These are phyloP conservation scores for Rhombomys opimus DNA, from an alignment of 2,113 vertebrate species.

Conservation along the genomic window DNA sequence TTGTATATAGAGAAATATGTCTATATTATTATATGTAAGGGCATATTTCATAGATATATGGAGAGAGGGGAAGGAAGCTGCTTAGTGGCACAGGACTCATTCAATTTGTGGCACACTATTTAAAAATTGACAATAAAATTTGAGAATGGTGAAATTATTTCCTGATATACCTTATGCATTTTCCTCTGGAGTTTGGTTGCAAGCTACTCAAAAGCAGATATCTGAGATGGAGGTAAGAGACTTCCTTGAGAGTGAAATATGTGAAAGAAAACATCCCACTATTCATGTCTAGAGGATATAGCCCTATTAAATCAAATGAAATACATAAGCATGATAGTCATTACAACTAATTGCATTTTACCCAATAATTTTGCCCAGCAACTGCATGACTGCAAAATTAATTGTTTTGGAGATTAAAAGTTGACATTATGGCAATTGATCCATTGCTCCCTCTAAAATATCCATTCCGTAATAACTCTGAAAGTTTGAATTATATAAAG, in stretches of 20 bases:
- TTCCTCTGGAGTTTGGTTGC: background rate
- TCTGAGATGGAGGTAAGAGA: background rate
- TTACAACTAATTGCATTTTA: background rate
- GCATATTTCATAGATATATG: background rate
- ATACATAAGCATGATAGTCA: background rate
- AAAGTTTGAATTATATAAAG: background rate
- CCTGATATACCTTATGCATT: background rate
- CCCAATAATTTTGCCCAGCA: background rate
- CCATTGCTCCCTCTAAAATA: background rate
- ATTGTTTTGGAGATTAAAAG: conserved; percentile 34
- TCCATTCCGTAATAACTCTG: conserved; percentile 4
- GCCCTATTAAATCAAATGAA: background rate
- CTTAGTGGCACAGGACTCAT: background rate
- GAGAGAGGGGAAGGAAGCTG: background rate
- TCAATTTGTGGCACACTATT: background rate
- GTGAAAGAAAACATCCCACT: background rate
- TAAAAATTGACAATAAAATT: background rate
- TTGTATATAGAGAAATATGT: no score
- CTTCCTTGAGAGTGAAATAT: background rate
- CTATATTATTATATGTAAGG: background rate
- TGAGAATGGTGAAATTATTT: background rate
- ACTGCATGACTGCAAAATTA: background rate
- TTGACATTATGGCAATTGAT: background rate
- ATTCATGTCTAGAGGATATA: background rate
- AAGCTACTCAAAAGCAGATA: background rate